Evolutionary conservation across 2,113 vertebrate species (phyloP).

Genomic region (Proterorhinus semilunaris): DNA sequence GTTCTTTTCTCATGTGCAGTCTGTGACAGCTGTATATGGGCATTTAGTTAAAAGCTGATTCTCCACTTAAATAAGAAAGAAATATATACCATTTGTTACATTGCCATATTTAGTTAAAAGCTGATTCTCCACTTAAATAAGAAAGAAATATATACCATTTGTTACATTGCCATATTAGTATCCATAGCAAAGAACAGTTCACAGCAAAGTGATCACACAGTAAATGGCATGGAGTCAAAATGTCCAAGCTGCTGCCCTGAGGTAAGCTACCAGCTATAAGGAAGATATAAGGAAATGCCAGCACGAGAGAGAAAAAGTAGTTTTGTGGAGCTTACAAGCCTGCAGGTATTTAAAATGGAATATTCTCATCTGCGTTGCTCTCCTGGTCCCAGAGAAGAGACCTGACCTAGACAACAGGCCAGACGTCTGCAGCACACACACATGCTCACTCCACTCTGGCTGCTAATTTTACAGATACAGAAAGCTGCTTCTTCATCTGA

Average conservation of each 20-base stretch:
- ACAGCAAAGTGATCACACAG: slow-evolving; percentile 35
- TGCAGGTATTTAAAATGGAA: slow-evolving; percentile 52
- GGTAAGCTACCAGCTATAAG: too few species aligned
- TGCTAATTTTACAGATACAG: slow-evolving; percentile 75
- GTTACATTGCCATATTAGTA: too few species aligned
- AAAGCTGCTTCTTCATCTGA: slow-evolving; percentile 73
- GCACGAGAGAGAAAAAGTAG: slow-evolving; percentile 34
- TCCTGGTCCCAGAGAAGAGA: slow-evolving; percentile 44
- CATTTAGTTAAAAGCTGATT: too few species aligned
- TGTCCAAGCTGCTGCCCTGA: too few species aligned
- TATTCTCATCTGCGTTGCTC: slow-evolving; percentile 44
- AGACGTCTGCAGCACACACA: slow-evolving; percentile 56
- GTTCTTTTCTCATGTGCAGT: too few species aligned
- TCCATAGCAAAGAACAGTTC: slow-evolving; percentile 17
- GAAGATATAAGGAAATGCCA: slow-evolving; percentile 42
- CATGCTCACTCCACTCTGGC: slow-evolving; percentile 14
- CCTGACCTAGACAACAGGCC: slow-evolving; percentile 55
- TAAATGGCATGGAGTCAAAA: slow-evolving; percentile 52
- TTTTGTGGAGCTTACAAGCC: slow-evolving; percentile 46
- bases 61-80: too few species aligned
- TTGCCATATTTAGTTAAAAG: too few species aligned
- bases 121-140: too few species aligned
- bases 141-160: too few species aligned
- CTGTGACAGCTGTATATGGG: too few species aligned
- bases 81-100: too few species aligned